Conservation (phyloP, 2,888 invertebrate genomes). For the Harpagoxenus sublaevis region DNA sequence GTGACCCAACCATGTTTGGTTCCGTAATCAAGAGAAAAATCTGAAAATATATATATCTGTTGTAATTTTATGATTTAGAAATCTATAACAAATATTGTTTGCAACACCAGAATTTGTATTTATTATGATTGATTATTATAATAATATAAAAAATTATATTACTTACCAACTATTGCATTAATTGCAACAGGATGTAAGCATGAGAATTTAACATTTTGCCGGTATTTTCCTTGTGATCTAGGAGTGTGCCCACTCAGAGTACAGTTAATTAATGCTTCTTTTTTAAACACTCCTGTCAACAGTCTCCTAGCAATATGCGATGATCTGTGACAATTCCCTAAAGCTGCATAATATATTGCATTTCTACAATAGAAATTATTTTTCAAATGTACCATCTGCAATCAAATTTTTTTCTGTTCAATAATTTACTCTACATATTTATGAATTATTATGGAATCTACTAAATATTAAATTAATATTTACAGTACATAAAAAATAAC, state of each 20-base stretch:
- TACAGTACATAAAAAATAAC: no score
- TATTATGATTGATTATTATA: neutral
- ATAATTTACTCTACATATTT: no score
- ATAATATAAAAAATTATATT: neutral
- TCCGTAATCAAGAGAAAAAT: neutral
- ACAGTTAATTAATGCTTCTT: neutral
- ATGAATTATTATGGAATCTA: no score
- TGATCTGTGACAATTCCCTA: neutral
- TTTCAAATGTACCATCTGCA: neutral
- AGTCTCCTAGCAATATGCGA: neutral
- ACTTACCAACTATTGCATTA: neutral
- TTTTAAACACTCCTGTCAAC: neutral
- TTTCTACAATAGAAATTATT: neutral
- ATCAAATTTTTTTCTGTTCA: neutral
- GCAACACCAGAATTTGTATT: neutral
- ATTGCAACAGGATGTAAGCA: neutral
- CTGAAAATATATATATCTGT: neutral
- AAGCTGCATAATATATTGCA: neutral
- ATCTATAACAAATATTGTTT: neutral
- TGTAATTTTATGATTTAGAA: neutral
- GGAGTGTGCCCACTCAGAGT: neutral
- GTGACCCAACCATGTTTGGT: neutral
- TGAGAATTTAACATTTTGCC: neutral
- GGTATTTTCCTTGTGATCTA: neutral
- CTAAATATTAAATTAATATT: no score